These are phyloP conservation scores for Patiria pectinifera DNA, from an alignment of 53 echinoderm and acorn worm genomes.

Conservation along the genomic window DNA sequence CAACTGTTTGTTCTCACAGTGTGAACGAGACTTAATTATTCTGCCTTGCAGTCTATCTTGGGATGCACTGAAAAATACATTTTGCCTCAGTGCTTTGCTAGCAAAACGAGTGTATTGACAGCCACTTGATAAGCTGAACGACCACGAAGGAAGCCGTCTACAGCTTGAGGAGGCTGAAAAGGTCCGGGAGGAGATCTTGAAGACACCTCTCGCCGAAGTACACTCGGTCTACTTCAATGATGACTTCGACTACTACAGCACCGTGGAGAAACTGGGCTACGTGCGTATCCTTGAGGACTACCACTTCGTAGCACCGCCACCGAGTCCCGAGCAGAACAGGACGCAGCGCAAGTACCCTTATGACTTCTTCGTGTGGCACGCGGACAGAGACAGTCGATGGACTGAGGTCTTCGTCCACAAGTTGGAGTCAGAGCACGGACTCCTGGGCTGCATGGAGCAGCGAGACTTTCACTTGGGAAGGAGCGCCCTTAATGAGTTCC, in stretches of 20 bases:
- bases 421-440: constrained; percentile 61
- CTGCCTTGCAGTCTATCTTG: no score
- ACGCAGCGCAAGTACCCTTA: constrained; percentile 20
- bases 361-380: constrained; percentile 75
- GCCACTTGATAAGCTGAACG: no score
- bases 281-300: constrained; percentile 66
- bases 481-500: constrained; percentile 1
- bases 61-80: no score
- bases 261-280: constrained; percentile 49
- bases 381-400: constrained; percentile 73
- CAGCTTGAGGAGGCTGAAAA: constrained; percentile 28
- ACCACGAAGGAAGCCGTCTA: constrained; percentile 12
- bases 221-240: constrained; percentile 66
- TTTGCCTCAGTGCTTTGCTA: no score
- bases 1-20: no score
- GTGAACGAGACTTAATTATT: no score
- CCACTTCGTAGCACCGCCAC: constrained; percentile 68
- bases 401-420: constrained; percentile 71
- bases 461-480: constrained; percentile 71
- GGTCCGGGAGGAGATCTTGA: constrained; percentile 8
- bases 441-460: constrained; percentile 65
- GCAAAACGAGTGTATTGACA: no score
- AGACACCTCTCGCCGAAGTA: constrained; percentile 39
- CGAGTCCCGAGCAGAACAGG: background rate
- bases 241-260: constrained; percentile 72